A percentile compares a stretch with the other conserved stretches of the same genome.
Evolutionary conservation across 2,888 invertebrate genomes (phyloP).

Genomic region (Dicycla oo): DNA sequence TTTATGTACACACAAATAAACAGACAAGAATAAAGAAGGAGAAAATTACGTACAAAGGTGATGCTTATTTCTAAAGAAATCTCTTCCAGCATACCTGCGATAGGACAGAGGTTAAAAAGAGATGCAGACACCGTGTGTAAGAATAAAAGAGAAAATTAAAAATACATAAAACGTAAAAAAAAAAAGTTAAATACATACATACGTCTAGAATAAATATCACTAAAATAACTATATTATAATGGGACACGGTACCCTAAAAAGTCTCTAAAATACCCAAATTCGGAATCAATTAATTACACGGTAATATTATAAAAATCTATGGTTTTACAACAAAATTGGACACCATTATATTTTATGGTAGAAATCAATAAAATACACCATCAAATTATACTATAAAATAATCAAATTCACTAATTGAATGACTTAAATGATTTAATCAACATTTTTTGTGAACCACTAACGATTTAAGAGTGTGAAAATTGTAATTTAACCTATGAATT

Average conservation of each 20-base stretch:
- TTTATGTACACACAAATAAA: too few relatives aligned
- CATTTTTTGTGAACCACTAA: conserved; percentile 10
- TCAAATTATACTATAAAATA: conserved; percentile 50
- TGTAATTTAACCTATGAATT: conserved; percentile 3
- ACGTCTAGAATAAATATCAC: too few relatives aligned
- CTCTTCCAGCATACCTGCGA: too few relatives aligned
- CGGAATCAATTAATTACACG: conserved; percentile 46
- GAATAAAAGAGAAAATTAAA: too few relatives aligned
- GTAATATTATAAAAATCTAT: conserved; percentile 40
- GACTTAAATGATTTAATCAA: conserved; percentile 52
- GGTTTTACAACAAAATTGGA: conserved; percentile 53
- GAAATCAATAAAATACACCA: conserved; percentile 28
- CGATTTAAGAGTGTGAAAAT: conserved; percentile 35
- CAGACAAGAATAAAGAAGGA: too few relatives aligned
- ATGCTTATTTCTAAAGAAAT: too few relatives aligned
- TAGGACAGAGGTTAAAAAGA: too few relatives aligned
- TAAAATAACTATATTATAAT: too few relatives aligned
- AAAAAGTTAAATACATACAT: too few relatives aligned
- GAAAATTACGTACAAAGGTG: too few relatives aligned
- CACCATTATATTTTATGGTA: conserved; percentile 40
- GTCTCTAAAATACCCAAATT: neutral
- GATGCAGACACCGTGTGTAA: too few relatives aligned
- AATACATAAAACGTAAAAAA: too few relatives aligned
- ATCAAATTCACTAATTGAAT: conserved; percentile 45
- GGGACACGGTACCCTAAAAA: conserved; percentile 3